A percentile compares a stretch with the other conserved stretches of the same genome.
phyloP scores from a whole-genome alignment of 1,140 invertebrate species.

The Drosophila nigromelanica region DNA sequence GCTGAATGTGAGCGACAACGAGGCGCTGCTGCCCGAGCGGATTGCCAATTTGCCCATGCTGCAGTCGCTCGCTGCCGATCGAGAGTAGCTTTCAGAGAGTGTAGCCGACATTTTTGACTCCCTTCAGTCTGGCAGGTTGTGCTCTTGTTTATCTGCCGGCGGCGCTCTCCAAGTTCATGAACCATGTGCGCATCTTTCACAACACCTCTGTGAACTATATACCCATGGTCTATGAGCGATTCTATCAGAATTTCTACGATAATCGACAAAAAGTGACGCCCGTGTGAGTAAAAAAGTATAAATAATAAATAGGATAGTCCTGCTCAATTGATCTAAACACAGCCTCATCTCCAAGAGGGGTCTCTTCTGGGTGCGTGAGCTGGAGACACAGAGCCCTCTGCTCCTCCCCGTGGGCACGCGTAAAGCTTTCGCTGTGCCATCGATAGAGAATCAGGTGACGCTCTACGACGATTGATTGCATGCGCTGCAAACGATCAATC shows the following conservation, averaged over 20 bases:
- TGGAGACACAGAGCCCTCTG: slow-evolving; percentile 53
- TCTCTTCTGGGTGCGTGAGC: slow-evolving; percentile 69
- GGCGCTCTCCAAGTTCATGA: slow-evolving; percentile 77
- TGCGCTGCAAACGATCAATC: slow-evolving; percentile 63
- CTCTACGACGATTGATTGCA: slow-evolving; percentile 77
- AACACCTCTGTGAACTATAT: slow-evolving; percentile 78
- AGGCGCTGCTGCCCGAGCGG: slow-evolving; percentile 68
- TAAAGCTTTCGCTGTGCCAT: slow-evolving; percentile 68
- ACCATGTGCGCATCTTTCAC: slow-evolving; percentile 80
- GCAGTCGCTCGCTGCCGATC: slow-evolving; percentile 75
- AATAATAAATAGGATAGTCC: background rate
- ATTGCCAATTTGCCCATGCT: slow-evolving; percentile 74
- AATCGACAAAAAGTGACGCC: slow-evolving; percentile 60
- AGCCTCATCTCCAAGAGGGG: slow-evolving; percentile 54
- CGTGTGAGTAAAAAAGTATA: slow-evolving; percentile 50
- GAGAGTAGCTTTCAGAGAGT: slow-evolving; percentile 47
- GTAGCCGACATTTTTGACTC: background rate
- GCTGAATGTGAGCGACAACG: slow-evolving; percentile 81
- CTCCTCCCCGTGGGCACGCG: slow-evolving; percentile 70
- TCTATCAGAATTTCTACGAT: slow-evolving; percentile 79
- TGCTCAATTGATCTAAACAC: background rate
- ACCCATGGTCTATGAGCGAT: slow-evolving; percentile 78
- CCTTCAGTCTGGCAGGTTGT: slow-evolving; percentile 59
- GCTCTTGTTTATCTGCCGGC: slow-evolving; percentile 75
- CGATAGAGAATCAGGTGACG: slow-evolving; percentile 67